Evolutionary conservation across 2,888 invertebrate genomes (phyloP), one percentile per base, ranked within the genome.

Genomic region (Synanthedon formicaeformis): DNA sequence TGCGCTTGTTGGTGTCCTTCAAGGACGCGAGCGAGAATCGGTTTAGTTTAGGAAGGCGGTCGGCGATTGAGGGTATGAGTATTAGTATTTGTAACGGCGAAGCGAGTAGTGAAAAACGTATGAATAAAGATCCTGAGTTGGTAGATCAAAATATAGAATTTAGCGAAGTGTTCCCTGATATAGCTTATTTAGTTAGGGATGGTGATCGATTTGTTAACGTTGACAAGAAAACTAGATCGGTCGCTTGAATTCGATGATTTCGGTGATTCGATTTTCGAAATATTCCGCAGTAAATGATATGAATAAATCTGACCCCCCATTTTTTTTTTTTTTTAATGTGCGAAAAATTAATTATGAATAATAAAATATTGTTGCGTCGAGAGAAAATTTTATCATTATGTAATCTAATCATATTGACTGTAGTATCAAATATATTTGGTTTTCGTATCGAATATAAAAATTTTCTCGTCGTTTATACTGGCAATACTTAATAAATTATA

Each of bases 1-100:
- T 84, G 78, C 80, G 83, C 76, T 78, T 83, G 79, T 73, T 81
- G 52, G 60, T 67, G 60, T 73, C 71, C 63, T 69, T 81, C 59
- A 57, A 73, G 40, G 65, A 73, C 57, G 71, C 67, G 62, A 71
- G 73, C 66, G 64, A 67, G 56, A 62, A 54, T 53, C 60, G 56
- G 34, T 48, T 34, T 14, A 50, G 50, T 53, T 27, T 40, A 14
- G 53, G 40, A 54, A 59, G 56, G 57, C 54, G 53, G 57, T 54
- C 54, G 55, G 53, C 57, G 58, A 27, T n/a, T 50, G 49, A 49
- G 12, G 57, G 62, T 57, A 54, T 56, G 58, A 60, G 59, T 56
- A 57, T 58, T 58, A 56, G 60, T 62, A 60, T 61, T 52, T 56
- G 58, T 63, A 66, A 62, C 54, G 64, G 50, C 40, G 54, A 63